Evolutionary conservation across 2,113 vertebrate genomes (phyloP).

Genomic region (Motacilla alba): DNA sequence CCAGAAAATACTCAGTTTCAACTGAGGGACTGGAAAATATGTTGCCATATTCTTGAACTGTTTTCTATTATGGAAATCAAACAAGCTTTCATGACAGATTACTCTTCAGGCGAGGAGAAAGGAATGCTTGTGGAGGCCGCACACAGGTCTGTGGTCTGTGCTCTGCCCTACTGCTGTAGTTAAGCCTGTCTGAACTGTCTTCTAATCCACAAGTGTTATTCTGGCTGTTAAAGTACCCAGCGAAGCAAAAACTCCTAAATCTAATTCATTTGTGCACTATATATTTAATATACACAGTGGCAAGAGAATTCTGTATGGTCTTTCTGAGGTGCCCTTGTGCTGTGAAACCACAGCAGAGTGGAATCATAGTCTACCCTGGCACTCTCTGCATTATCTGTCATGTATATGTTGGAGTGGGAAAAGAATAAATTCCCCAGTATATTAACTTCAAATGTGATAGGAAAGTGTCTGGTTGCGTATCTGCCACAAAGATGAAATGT

Average conservation of each 20-base stretch:
- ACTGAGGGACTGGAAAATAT: conserved; percentile 24
- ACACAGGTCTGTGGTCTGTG: background rate
- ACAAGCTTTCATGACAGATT: conserved; percentile 25
- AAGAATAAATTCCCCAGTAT: background rate
- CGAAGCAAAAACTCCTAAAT: background rate
- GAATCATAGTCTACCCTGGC: background rate
- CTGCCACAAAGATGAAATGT: background rate
- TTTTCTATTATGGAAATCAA: conserved; percentile 50
- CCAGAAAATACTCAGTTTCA: background rate
- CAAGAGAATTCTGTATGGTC: background rate
- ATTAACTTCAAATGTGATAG: background rate
- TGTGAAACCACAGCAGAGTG: background rate
- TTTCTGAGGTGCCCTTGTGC: background rate
- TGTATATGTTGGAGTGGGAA: background rate
- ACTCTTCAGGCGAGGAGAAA: background rate
- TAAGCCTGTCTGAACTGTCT: background rate
- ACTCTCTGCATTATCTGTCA: background rate
- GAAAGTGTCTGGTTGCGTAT: background rate
- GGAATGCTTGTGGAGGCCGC: background rate
- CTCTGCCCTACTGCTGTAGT: background rate
- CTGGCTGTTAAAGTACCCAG: background rate
- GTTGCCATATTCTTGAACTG: conserved; percentile 11
- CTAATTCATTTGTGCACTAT: background rate
- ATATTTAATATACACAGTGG: background rate
- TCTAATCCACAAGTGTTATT: background rate